A percentile compares a stretch with the other conserved stretches of the same genome.
Evolutionary conservation across 1,140 invertebrate genomes (phyloP).

Genomic region (Lucilia sericata): DNA sequence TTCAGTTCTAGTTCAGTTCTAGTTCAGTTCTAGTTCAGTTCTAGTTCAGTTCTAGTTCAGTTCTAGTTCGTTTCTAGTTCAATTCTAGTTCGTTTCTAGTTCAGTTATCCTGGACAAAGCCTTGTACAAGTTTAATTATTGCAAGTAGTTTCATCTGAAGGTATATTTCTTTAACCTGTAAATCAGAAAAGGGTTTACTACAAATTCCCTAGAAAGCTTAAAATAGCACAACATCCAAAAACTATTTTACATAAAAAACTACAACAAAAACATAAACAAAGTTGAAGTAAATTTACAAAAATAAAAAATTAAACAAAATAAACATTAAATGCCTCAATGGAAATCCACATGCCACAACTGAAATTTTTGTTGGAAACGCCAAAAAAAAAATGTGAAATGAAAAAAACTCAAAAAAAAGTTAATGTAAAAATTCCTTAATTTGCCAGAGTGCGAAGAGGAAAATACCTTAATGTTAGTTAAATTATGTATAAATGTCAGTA

Average conservation of each 20-base stretch:
- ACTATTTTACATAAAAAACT: constrained; percentile 9
- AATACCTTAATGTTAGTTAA: constrained; percentile 29
- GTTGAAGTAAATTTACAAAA: background rate
- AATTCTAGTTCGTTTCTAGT: too few species aligned
- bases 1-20: too few species aligned
- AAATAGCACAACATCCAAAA: background rate
- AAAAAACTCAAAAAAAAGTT: background rate
- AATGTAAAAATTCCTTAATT: constrained; percentile 38
- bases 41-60: too few species aligned
- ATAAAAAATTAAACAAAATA: constrained; percentile 14
- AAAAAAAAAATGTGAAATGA: background rate
- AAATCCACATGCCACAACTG: constrained; percentile 20
- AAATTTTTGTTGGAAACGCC: background rate
- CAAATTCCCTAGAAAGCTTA: background rate
- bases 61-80: too few species aligned
- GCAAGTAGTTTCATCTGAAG: too few species aligned
- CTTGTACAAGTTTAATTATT: too few species aligned
- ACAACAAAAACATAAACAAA: background rate
- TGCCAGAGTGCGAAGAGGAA: constrained; percentile 35
- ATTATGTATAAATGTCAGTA: constrained; percentile 29
- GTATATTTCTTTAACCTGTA: too few species aligned
- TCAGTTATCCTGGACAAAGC: too few species aligned
- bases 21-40: too few species aligned
- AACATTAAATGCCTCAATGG: constrained; percentile 15
- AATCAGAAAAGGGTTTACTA: background rate